Evolutionary conservation across 2,888 invertebrate genomes (phyloP).

Genomic region (Hypselothyrea guttata): DNA sequence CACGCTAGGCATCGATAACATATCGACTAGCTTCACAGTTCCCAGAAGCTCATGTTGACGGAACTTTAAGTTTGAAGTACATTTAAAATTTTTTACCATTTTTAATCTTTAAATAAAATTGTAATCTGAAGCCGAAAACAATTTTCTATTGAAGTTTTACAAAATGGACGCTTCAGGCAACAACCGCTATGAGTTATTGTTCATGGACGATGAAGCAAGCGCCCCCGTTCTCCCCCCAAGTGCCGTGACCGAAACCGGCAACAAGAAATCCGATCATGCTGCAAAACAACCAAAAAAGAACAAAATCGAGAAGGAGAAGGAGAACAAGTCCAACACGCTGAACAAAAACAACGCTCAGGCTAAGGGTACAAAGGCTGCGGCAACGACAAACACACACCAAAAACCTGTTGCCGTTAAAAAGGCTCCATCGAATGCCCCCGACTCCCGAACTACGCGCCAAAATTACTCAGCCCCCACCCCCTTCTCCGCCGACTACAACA

Average conservation of each 20-base stretch:
- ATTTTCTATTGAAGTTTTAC: slow-evolving; percentile 22
- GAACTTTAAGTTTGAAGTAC: slow-evolving; percentile 6
- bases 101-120: slow-evolving; percentile 34
- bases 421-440: slow-evolving; percentile 80
- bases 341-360: slow-evolving; percentile 63
- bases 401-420: slow-evolving; percentile 17
- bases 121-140: slow-evolving; percentile 34
- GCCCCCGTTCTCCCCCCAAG: slow-evolving; percentile 18
- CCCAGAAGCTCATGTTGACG: no score
- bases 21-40: no score
- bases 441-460: slow-evolving; percentile 84
- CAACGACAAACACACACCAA: slow-evolving; percentile 5
- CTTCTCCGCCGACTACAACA: slow-evolving; percentile 81
- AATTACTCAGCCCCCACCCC: slow-evolving; percentile 21
- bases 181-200: slow-evolving; percentile 81
- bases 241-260: slow-evolving; percentile 37
- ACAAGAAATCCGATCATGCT: slow-evolving; percentile 43
- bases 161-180: slow-evolving; percentile 79
- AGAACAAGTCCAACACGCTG: slow-evolving; percentile 76
- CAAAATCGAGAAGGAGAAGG: slow-evolving; percentile 78
- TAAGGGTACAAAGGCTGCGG: slow-evolving; percentile 23
- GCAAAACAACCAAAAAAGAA: slow-evolving; percentile 51
- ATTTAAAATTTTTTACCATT: slow-evolving; percentile 11
- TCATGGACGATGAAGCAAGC: slow-evolving; percentile 77
- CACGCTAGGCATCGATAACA: no score